Base-by-base conservation (phyloP, 2,797 vertebrate genomes). In the Pelobates cultripes region DNA sequence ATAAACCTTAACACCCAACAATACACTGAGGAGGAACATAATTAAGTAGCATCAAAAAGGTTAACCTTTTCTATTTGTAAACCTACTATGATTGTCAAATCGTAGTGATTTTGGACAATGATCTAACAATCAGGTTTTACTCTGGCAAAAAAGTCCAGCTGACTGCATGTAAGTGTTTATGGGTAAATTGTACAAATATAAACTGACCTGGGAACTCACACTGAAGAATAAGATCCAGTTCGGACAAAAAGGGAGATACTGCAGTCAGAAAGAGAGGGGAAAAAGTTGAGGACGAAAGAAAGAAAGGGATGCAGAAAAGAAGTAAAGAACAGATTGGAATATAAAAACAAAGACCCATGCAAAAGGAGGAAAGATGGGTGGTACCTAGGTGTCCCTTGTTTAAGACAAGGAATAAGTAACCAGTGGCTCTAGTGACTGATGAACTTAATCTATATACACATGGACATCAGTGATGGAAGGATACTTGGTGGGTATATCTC, bases 191-290 rank as follows among this genome's bases (percentile, higher is more conserved):
- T 42, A 69, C 9, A 53, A 75, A 28, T 44, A 75, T 66, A 83
- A 84, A 84, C 96, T 95, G 93, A 98, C 97, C 97, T 98, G 96
- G 93, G 84, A 92, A 89, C 90, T 96, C 94, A 93, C 95, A 96
- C 90, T 95, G 95, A 88, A 91, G 92, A 92, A 94, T 93, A 91
- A 93, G 92, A 91, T 98, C 96, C 93, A 93, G 87, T 89, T 96
- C 93, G 93, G 96, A 96, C 92, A 95, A 90, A 95, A 95, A 93
- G 90, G 94, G 94, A 94, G 94, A 91, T 88, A 96, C 97, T 98
- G 92, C 89, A 90, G 87, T 88, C 86, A 88, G 85, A 87, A 89
- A 91, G 85, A 85, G 74, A 86, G 79, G 82, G 75, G 74, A 63
- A 14, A 42, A 82, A 86, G 88, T 78, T 79, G 87, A 85, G 85